Evolutionary conservation across 1,140 invertebrate genomes (phyloP), one percentile per base, ranked within the genome.

Genomic region (Atta cephalotes): DNA sequence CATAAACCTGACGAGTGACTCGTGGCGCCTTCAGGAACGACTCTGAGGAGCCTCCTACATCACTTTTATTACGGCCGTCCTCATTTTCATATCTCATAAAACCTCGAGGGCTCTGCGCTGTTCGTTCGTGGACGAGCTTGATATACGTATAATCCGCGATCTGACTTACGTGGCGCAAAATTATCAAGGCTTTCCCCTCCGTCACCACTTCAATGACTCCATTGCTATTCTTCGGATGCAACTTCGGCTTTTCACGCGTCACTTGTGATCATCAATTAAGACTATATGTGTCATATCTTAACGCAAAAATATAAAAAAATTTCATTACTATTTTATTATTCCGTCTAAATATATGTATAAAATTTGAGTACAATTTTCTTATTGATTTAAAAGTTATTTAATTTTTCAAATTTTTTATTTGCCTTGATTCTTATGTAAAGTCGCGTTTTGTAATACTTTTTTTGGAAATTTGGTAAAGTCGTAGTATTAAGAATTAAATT

Each of bases 71-170:
- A 97, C 96, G 96, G 96, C 96, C 96, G 96, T 97, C 96, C 97
- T 97, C 96, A 97, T 97, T 97, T 97, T 97, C 96, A 97, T 97
- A 97, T 97, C 97, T 97, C 96, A 97, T 97, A 97, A 91, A 91
- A 91, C 87, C 90, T 91, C 85, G 87, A 81, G 90, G 90, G 90
- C 94, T 88, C 74, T 68, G 71, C 74, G 79, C 86, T 49, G 85
- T 74, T 88, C 87, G 79, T 58, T 81, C 87, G 85, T 56, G 89
- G 89, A 91, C 89, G 90, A 87, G 90, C 89, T 91, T 91, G 87
- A 91, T 91, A 91, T 91, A 91, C 89, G 89, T 91, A 89, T 91
- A 91, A 91, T 91, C 90, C 89, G 82, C 89, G 90, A 91, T 90
- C 90, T 78, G 80, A 89, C 89, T 90, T 87, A 86, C 89, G 87